phyloP scores from a whole-genome alignment of 2,797 vertebrate genomes.

The Perodicticus potto region DNA sequence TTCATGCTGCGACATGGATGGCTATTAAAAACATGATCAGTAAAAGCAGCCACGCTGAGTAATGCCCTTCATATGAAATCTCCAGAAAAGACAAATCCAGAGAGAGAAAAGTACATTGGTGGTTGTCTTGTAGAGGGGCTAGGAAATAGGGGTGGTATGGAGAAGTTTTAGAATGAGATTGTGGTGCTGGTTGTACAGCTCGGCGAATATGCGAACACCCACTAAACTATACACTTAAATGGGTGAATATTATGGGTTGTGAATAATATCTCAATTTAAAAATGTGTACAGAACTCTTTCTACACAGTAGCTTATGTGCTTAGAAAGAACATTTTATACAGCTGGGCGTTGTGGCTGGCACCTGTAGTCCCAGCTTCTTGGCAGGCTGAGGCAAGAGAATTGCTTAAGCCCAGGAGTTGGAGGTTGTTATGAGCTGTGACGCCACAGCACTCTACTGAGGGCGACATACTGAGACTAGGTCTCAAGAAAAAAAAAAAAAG shows the following conservation, averaged over 20 bases:
- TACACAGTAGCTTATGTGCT: neutral
- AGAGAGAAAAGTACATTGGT: neutral
- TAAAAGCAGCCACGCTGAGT: neutral
- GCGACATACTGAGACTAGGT: too few species aligned
- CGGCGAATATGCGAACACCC: neutral
- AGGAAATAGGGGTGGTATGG: neutral
- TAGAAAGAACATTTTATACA: constrained; percentile 3
- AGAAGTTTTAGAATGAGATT: neutral
- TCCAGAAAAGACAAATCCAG: neutral
- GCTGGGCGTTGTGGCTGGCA: too few species aligned
- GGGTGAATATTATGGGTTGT: neutral
- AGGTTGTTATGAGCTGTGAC: too few species aligned
- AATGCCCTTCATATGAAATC: neutral
- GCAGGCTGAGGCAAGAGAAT: too few species aligned
- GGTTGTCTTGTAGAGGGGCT: neutral
- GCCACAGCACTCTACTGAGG: too few species aligned
- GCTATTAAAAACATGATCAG: neutral
- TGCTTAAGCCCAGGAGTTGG: too few species aligned
- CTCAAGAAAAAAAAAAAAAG: neutral
- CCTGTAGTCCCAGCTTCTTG: too few species aligned
- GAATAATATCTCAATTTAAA: constrained; percentile 11
- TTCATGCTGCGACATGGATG: neutral
- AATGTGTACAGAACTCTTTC: neutral
- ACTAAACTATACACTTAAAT: neutral
- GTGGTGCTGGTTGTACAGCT: neutral